Conservation (phyloP, 2,797 vertebrate genomes). For the Avahi laniger region DNA sequence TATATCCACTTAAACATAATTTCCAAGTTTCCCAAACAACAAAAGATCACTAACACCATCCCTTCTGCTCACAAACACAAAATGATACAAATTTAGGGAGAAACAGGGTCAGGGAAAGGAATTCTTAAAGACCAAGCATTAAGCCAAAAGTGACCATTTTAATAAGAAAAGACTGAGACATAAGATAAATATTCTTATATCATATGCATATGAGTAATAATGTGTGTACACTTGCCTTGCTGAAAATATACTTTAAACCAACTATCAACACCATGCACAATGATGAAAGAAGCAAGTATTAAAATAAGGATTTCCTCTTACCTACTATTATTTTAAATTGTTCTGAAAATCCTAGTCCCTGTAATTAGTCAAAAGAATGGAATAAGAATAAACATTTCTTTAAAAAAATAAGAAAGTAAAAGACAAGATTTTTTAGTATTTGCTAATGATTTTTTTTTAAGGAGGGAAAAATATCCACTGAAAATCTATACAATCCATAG, state of each 20-base stretch:
- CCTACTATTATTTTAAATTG: neutral
- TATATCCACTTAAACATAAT: neutral
- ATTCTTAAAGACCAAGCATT: neutral
- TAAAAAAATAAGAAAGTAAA: neutral
- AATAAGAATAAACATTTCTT: too few relatives aligned
- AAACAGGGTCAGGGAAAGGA: neutral
- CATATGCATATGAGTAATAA: neutral
- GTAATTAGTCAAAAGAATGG: neutral
- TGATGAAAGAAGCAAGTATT: neutral
- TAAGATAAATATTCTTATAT: neutral
- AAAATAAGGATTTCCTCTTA: neutral
- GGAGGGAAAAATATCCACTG: neutral
- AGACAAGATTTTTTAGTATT: neutral
- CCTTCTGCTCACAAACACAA: neutral
- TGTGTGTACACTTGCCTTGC: neutral
- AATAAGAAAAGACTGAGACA: neutral
- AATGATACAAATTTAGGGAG: neutral
- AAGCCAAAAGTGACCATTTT: neutral
- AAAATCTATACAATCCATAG: too few relatives aligned
- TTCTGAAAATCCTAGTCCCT: neutral
- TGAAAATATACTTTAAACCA: neutral
- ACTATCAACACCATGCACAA: neutral
- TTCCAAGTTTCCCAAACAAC: neutral
- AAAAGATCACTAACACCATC: neutral
- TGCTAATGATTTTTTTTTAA: neutral